Conservation (phyloP, 1,140 invertebrate genomes). For the Adoxophyes honmai region DNA sequence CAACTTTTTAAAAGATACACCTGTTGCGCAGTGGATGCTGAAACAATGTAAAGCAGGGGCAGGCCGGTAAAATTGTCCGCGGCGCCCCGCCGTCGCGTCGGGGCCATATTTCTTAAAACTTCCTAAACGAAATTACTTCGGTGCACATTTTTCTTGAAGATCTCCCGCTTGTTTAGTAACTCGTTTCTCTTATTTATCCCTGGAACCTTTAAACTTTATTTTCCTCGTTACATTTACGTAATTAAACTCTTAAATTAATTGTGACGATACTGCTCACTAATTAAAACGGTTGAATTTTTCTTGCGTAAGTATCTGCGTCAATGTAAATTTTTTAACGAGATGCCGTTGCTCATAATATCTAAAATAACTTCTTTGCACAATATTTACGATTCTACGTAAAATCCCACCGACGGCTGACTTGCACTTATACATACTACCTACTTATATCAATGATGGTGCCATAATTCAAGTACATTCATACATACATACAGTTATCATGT, state of each 20-base stretch:
- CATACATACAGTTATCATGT: too few species aligned
- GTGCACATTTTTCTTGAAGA: slow-evolving; percentile 29
- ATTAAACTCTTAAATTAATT: slow-evolving; percentile 9
- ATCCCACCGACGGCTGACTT: too few species aligned
- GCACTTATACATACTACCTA: too few species aligned
- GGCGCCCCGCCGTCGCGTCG: background rate
- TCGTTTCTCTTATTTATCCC: slow-evolving; percentile 21
- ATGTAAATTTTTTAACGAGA: background rate
- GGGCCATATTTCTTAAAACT: slow-evolving; percentile 21
- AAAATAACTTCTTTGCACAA: too few species aligned
- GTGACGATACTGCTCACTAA: background rate
- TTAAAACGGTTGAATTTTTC: background rate
- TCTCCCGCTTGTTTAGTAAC: slow-evolving; percentile 17
- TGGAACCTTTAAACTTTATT: background rate
- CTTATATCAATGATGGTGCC: too few species aligned
- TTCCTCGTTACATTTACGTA: slow-evolving; percentile 3
- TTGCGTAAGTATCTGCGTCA: background rate
- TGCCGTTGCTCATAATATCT: too few species aligned
- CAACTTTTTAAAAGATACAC: background rate
- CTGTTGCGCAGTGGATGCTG: background rate
- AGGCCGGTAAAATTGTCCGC: background rate
- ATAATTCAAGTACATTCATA: too few species aligned
- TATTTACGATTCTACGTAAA: too few species aligned
- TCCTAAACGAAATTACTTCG: slow-evolving; percentile 32
- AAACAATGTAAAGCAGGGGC: background rate